These are phyloP conservation scores for fruit fly (Drosophila melanogaster) DNA, from an alignment of 1,140 invertebrate genomes.

Conservation along the genomic window Release_6_plus_ISO1_MT NT_033779.5:15524001-15524500, in stretches of 20 bases:
- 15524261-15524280: neutral
- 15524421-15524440: constrained; percentile 8
- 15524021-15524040: constrained; percentile 49
- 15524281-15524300: neutral
- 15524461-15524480: constrained; percentile 42
- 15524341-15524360: neutral
- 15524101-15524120: constrained; percentile 43
- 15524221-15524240: constrained; percentile 47
- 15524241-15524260: constrained; percentile 3
- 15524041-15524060: constrained; percentile 17
- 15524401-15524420: neutral
- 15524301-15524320: too few species aligned
- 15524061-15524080: constrained; percentile 6
- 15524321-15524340: too few species aligned
- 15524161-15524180: constrained; percentile 5
- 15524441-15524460: constrained; percentile 38
- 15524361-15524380: neutral
- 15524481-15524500: constrained; percentile 46
- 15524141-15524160: constrained; percentile 19
- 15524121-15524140: constrained; percentile 80
- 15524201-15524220: constrained; percentile 62
- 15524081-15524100: constrained; percentile 24
- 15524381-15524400: neutral
- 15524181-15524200: constrained; percentile 34
- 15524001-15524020: constrained; percentile 28